Evolutionary conservation across 2,888 invertebrate genomes (phyloP).

Genomic region (Brenthis ino): DNA sequence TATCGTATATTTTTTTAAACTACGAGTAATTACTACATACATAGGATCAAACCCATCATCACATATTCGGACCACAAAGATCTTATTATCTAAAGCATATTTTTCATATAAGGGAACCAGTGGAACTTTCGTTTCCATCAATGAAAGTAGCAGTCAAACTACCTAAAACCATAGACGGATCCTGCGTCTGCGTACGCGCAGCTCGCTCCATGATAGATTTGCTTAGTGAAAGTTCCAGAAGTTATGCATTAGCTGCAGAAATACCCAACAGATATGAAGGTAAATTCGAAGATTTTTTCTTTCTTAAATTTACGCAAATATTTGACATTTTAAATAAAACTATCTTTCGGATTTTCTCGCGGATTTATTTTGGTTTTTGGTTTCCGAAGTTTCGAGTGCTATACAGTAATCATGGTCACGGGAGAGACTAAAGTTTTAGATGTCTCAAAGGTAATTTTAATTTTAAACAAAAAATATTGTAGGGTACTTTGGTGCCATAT

Average conservation of each 20-base stretch:
- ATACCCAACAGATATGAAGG: slow-evolving; percentile 61
- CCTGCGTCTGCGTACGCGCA: slow-evolving; percentile 80
- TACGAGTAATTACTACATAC: too few species aligned
- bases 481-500: too few species aligned
- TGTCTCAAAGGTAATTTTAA: too few species aligned
- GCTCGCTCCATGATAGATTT: slow-evolving; percentile 83
- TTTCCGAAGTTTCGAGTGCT: too few species aligned
- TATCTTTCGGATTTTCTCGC: too few species aligned
- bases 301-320: too few species aligned
- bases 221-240: slow-evolving; percentile 75
- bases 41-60: too few species aligned
- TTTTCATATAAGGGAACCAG: slow-evolving; percentile 64
- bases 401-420: too few species aligned
- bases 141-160: slow-evolving; percentile 78
- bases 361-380: not conserved
- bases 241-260: slow-evolving; percentile 50
- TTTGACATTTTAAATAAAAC: too few species aligned
- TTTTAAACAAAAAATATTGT: too few species aligned
- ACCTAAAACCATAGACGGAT: slow-evolving; percentile 79
- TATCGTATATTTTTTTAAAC: too few species aligned
- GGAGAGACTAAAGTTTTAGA: too few species aligned
- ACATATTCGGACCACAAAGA: not conserved
- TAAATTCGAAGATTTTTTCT: slow-evolving; percentile 36
- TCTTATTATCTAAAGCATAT: not conserved
- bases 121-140: slow-evolving; percentile 79